These are phyloP conservation scores for Phenganax subtilis DNA, from an alignment of 92 coral and sea anemone genomes.

Conservation along the genomic window DNA sequence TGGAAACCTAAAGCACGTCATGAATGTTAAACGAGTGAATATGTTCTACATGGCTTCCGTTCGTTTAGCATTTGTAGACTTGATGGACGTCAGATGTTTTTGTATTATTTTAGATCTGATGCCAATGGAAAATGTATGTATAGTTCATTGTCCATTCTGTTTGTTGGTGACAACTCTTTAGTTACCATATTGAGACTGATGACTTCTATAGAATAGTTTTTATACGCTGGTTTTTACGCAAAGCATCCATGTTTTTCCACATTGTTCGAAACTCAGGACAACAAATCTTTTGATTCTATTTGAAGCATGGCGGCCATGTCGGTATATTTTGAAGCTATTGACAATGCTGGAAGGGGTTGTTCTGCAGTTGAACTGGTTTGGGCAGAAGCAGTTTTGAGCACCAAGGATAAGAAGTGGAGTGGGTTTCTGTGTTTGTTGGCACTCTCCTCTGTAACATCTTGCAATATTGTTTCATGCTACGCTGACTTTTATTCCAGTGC, in stretches of 20 bases:
- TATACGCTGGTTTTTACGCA: background rate
- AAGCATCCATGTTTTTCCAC: constrained; percentile 8
- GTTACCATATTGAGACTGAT: background rate
- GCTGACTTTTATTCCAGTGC: too few relatives aligned
- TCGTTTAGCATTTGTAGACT: background rate
- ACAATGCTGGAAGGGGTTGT: background rate
- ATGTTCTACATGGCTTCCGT: background rate
- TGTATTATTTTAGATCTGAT: background rate
- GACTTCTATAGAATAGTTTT: background rate
- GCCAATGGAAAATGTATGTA: constrained; percentile 1
- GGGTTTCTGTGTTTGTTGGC: background rate
- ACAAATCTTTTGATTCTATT: background rate
- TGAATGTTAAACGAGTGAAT: background rate
- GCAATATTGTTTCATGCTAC: too few relatives aligned
- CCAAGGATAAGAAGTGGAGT: background rate
- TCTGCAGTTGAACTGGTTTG: background rate
- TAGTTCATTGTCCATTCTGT: background rate
- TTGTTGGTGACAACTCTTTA: constrained; percentile 19
- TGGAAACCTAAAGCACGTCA: background rate
- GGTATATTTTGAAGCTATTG: background rate
- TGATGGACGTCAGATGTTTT: too few relatives aligned
- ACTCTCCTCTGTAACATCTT: background rate
- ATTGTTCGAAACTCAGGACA: background rate
- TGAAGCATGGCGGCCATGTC: background rate
- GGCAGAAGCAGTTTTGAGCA: background rate